Evolutionary conservation across 53 echinoderm and acorn worm genomes (phyloP).

Genomic region (Holothuria leucospilota): DNA sequence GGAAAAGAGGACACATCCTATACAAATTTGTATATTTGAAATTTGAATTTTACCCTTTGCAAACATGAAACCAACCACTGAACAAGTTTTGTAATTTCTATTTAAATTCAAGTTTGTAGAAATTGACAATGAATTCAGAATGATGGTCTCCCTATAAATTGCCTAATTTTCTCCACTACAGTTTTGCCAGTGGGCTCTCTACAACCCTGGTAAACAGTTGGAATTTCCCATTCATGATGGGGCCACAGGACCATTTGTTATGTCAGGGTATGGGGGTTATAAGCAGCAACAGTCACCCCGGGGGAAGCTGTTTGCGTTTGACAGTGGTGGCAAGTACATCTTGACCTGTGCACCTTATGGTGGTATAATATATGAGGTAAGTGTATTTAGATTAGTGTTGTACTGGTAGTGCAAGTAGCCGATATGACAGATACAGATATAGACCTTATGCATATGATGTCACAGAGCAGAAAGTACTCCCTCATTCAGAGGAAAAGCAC

Average conservation of each 20-base stretch:
- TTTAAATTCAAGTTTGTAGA: too few species aligned
- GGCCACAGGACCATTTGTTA: conserved; percentile 94
- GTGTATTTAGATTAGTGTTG: background rate
- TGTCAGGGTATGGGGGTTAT: conserved; percentile 95
- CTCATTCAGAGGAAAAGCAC: too few species aligned
- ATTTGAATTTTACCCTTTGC: too few species aligned
- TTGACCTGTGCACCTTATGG: conserved; percentile 96
- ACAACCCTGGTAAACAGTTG: conserved; percentile 77
- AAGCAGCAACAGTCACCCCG: conserved; percentile 89
- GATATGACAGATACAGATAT: too few species aligned
- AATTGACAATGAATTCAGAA: too few species aligned
- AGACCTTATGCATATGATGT: too few species aligned
- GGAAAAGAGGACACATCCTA: too few species aligned
- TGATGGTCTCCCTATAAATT: too few species aligned
- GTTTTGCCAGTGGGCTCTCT: conserved; percentile 92
- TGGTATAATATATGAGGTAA: conserved; percentile 92
- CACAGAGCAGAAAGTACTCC: too few species aligned
- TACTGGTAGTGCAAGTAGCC: background rate
- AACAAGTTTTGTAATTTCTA: too few species aligned
- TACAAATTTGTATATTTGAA: too few species aligned
- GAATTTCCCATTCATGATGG: conserved; percentile 88
- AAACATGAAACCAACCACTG: too few species aligned
- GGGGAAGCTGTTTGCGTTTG: conserved; percentile 96
- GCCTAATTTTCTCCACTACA: background rate
- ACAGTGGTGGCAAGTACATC: conserved; percentile 83